These are phyloP conservation scores for Agonum fuliginosum DNA, from an alignment of 2,888 invertebrate species.

Conservation along the genomic window DNA sequence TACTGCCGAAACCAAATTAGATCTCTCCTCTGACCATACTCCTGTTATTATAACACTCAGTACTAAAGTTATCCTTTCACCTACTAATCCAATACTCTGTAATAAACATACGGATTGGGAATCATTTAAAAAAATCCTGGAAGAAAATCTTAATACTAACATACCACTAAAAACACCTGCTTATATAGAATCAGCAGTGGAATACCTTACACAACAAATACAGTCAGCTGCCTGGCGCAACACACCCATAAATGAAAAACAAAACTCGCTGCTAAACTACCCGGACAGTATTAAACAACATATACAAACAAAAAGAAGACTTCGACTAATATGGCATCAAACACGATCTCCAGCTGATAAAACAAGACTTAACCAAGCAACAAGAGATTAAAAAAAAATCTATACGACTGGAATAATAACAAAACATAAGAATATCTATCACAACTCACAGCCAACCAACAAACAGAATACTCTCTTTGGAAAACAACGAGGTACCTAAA, in stretches of 20 bases:
- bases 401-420: not conserved
- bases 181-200: not conserved
- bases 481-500: not conserved
- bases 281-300: not conserved
- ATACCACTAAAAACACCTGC: not conserved
- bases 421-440: not conserved
- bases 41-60: conserved; percentile 61
- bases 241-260: not conserved
- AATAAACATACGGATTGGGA: not conserved
- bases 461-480: too few relatives aligned
- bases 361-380: conserved; percentile 8
- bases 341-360: not conserved
- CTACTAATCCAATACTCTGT: conserved; percentile 12
- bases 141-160: not conserved
- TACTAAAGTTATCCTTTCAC: conserved; percentile 40
- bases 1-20: conserved; percentile 46
- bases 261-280: not conserved
- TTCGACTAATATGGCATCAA: not conserved
- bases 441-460: not conserved
- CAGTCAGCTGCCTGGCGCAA: not conserved
- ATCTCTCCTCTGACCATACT: conserved; percentile 63
- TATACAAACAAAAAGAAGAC: not conserved
- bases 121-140: not conserved
- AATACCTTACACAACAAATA: not conserved
- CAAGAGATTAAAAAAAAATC: not conserved